Conservation (phyloP, 1,140 invertebrate species). For the Aricia agestis region DNA sequence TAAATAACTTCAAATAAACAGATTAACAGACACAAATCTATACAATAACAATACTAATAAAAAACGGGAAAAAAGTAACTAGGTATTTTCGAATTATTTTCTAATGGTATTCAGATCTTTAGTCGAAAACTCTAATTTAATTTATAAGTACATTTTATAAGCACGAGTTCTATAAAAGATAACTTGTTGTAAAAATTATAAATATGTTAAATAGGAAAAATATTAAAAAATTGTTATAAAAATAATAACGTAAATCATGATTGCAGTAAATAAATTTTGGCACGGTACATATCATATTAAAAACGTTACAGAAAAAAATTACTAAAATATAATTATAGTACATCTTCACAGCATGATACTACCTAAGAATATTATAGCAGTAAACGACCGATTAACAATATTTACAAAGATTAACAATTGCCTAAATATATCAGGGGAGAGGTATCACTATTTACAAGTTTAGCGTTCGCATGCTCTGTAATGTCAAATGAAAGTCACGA, state of each 20-base stretch:
- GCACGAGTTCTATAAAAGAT: neutral
- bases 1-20: no score
- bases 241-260: constrained; percentile 3
- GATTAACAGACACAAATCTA: neutral
- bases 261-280: constrained; percentile 3
- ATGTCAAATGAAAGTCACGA: constrained; percentile 5
- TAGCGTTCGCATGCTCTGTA: neutral
- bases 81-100: neutral
- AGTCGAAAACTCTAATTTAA: neutral
- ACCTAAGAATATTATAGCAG: constrained; percentile 53
- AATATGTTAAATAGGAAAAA: neutral
- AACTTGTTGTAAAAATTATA: neutral
- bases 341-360: constrained; percentile 48
- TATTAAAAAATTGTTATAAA: neutral
- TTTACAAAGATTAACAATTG: constrained; percentile 66
- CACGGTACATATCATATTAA: constrained; percentile 8
- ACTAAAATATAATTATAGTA: constrained; percentile 17
- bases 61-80: neutral
- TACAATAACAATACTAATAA: neutral
- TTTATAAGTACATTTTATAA: constrained; percentile 2
- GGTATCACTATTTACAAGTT: constrained; percentile 1
- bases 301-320: constrained; percentile 17
- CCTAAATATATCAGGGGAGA: constrained; percentile 35
- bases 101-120: neutral
- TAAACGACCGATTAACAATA: constrained; percentile 63